These are phyloP conservation scores for Echinarachnius parma DNA, from an alignment of 53 echinoderm and acorn worm genomes.

Conservation along the genomic window DNA sequence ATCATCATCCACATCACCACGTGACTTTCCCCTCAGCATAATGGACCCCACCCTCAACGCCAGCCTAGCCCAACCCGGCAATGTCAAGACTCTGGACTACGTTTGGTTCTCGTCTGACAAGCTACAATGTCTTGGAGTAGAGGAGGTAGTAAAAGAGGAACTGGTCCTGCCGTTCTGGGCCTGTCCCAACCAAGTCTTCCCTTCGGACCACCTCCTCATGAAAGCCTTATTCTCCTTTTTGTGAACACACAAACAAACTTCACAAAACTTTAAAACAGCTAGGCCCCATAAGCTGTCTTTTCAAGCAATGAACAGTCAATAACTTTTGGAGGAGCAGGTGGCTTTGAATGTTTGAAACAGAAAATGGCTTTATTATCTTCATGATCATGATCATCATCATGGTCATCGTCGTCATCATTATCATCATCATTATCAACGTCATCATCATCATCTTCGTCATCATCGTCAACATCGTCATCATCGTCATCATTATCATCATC, in stretches of 20 bases:
- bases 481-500: too few relatives aligned
- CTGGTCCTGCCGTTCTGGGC: slow-evolving; percentile 38
- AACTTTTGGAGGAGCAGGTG: too few relatives aligned
- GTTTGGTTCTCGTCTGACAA: slow-evolving; percentile 52
- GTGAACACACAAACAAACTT: background rate
- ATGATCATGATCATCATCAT: too few relatives aligned
- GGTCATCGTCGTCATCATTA: too few relatives aligned
- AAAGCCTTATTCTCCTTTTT: slow-evolving; percentile 43
- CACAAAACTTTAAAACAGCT: too few relatives aligned
- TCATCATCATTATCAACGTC: too few relatives aligned
- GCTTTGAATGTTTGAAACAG: too few relatives aligned
- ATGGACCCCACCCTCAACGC: slow-evolving; percentile 28
- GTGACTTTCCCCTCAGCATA: slow-evolving; percentile 20
- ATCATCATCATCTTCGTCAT: too few relatives aligned
- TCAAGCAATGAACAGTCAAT: too few relatives aligned
- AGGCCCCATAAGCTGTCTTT: too few relatives aligned
- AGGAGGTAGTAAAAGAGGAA: slow-evolving; percentile 31
- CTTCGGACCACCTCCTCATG: slow-evolving; percentile 57
- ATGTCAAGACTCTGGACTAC: slow-evolving; percentile 45
- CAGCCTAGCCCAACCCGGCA: slow-evolving; percentile 24
- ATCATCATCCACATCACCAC: background rate
- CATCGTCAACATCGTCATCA: too few relatives aligned
- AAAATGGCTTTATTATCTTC: too few relatives aligned
- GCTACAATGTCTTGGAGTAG: slow-evolving; percentile 33
- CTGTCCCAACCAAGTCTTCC: slow-evolving; percentile 56